Conservation (phyloP, 2,113 vertebrate species). For the Percopsis transmontana region DNA sequence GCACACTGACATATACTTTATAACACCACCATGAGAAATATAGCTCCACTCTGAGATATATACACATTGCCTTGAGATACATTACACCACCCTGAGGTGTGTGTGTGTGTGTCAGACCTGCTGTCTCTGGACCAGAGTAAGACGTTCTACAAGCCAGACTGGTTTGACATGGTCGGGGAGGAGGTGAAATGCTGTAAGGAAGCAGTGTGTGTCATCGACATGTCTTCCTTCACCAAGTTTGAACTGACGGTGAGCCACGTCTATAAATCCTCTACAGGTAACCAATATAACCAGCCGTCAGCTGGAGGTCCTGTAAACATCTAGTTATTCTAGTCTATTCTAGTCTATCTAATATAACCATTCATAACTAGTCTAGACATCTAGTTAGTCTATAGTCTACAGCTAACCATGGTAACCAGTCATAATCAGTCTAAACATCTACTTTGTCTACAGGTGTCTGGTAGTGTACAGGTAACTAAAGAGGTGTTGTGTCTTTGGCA, state of each 20-base stretch:
- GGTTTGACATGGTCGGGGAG: slow-evolving; percentile 96
- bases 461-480: not conserved
- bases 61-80: too few species aligned
- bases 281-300: too few species aligned
- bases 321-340: too few species aligned
- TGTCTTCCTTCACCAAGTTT: slow-evolving; percentile 99
- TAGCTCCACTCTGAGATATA: not conserved
- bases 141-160: slow-evolving; percentile 98
- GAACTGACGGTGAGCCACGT: slow-evolving; percentile 92
- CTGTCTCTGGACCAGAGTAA: slow-evolving; percentile 95
- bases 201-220: slow-evolving; percentile 96
- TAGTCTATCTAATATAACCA: too few species aligned
- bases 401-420: too few species aligned
- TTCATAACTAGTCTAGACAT: too few species aligned
- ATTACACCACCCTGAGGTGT: not conserved
- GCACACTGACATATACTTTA: too few species aligned
- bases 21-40: too few species aligned
- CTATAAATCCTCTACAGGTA: not conserved
- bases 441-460: too few species aligned
- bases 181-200: slow-evolving; percentile 99
- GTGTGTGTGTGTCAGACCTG: slow-evolving; percentile 78
- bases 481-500: slow-evolving; percentile 14
- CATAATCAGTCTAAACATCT: too few species aligned
- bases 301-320: too few species aligned
- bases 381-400: too few species aligned